Conservation (phyloP, 2,113 vertebrate genomes). For the Sander lucioperca region DNA sequence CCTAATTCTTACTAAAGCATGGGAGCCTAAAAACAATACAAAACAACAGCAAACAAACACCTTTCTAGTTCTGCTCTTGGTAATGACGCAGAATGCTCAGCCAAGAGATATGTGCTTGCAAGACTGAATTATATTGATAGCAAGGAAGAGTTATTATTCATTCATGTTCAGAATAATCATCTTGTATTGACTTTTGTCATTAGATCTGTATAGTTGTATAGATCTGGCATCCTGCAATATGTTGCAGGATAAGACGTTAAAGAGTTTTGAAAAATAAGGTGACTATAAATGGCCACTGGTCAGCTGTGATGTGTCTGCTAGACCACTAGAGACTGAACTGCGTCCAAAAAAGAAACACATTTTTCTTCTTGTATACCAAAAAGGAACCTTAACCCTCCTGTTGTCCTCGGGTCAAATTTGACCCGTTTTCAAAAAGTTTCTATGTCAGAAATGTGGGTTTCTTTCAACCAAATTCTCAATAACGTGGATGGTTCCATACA, state of each 20-base stretch:
- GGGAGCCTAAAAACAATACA: slow-evolving; percentile 48
- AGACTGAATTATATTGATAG: background rate
- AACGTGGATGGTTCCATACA: no score
- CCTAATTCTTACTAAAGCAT: slow-evolving; percentile 14
- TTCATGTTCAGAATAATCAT: slow-evolving; percentile 7
- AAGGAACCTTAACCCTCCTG: background rate
- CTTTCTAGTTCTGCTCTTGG: background rate
- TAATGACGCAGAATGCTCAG: background rate
- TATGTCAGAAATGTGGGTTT: no score
- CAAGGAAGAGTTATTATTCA: background rate
- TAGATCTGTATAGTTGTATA: background rate
- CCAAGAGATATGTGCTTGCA: background rate
- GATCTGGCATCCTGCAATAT: background rate
- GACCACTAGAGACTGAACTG: slow-evolving; percentile 84
- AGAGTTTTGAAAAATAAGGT: background rate
- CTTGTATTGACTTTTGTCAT: background rate
- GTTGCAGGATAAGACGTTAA: background rate
- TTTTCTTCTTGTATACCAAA: background rate
- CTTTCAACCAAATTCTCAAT: no score
- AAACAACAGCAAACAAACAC: slow-evolving; percentile 31
- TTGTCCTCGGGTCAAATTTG: no score
- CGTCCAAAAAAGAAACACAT: slow-evolving; percentile 49
- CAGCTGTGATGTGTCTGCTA: slow-evolving; percentile 65
- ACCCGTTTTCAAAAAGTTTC: no score
- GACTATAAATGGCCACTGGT: background rate